A percentile compares a stretch with the other conserved stretches of the same genome.
Conservation (phyloP, 2,797 vertebrate genomes). For the Anabacerthia variegaticeps region DNA sequence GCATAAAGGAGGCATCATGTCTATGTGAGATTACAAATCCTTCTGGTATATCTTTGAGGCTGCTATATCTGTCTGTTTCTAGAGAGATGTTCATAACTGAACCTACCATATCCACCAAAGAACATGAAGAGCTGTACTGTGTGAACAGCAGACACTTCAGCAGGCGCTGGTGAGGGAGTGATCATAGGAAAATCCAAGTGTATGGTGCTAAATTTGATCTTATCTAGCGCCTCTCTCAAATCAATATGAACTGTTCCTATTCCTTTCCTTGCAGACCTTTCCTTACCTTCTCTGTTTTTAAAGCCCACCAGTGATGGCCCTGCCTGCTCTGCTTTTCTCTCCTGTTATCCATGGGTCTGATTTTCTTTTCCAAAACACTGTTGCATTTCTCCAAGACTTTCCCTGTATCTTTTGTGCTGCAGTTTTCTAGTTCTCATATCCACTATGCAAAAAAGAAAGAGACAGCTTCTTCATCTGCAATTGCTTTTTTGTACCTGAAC, state of each 20-base stretch:
- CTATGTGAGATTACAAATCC: neutral
- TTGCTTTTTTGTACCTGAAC: neutral
- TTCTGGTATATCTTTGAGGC: neutral
- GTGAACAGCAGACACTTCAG: neutral
- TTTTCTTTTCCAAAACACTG: neutral
- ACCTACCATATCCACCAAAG: neutral
- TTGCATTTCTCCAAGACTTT: neutral
- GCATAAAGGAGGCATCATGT: rapidly evolving
- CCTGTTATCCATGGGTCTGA: neutral
- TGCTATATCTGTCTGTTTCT: neutral
- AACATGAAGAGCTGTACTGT: neutral
- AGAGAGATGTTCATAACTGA: neutral
- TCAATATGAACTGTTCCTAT: neutral
- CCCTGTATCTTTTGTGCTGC: neutral
- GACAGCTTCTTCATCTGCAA: neutral
- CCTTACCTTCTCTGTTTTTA: neutral
- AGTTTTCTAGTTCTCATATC: neutral
- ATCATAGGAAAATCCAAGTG: neutral
- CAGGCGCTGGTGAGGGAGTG: neutral
- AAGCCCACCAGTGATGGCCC: neutral
- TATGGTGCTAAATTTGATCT: neutral
- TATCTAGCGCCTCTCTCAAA: neutral
- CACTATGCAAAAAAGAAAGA: neutral
- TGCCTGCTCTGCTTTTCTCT: neutral
- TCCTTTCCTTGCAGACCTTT: neutral